Evolutionary conservation across 2,888 invertebrate species (phyloP).

Genomic region (Brassicogethes aeneus): DNA sequence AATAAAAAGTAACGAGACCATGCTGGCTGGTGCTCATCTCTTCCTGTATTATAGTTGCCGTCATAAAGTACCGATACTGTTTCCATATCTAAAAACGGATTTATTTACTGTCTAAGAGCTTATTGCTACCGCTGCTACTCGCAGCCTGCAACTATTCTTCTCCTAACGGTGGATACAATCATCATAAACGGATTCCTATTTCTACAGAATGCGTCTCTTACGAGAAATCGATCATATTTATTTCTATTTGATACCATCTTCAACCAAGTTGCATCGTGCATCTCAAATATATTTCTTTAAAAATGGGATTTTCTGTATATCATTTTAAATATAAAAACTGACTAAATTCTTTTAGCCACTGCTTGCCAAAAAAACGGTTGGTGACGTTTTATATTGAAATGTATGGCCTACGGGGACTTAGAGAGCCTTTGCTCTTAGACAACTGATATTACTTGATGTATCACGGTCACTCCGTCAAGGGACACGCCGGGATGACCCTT

Average conservation of each 20-base stretch:
- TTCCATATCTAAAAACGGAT: conserved; percentile 38
- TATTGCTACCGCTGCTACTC: conserved; percentile 12
- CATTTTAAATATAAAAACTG: too few relatives aligned
- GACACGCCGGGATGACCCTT: conserved; percentile 33
- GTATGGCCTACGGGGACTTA: conserved; percentile 38
- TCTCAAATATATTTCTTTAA: too few relatives aligned
- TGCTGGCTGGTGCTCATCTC: conserved; percentile 30
- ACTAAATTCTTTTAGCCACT: too few relatives aligned
- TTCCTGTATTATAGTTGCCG: conserved; percentile 33
- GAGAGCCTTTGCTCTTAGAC: conserved; percentile 37
- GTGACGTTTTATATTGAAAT: conserved; percentile 42
- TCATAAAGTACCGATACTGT: conserved; percentile 36
- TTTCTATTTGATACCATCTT: too few relatives aligned
- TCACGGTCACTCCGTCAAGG: conserved; percentile 41
- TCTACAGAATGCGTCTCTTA: too few relatives aligned
- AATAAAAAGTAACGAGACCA: conserved; percentile 41
- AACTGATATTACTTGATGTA: conserved; percentile 44
- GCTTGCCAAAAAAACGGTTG: too few relatives aligned
- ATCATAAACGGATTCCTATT: conserved; percentile 7
- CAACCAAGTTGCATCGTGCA: too few relatives aligned
- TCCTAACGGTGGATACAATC: conserved; percentile 18
- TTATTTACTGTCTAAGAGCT: conserved; percentile 27
- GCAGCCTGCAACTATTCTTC: conserved; percentile 18
- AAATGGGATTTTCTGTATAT: too few relatives aligned
- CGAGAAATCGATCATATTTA: too few relatives aligned